Conservation (phyloP, 2,113 vertebrate species). For the Manacus vitellinus region DNA sequence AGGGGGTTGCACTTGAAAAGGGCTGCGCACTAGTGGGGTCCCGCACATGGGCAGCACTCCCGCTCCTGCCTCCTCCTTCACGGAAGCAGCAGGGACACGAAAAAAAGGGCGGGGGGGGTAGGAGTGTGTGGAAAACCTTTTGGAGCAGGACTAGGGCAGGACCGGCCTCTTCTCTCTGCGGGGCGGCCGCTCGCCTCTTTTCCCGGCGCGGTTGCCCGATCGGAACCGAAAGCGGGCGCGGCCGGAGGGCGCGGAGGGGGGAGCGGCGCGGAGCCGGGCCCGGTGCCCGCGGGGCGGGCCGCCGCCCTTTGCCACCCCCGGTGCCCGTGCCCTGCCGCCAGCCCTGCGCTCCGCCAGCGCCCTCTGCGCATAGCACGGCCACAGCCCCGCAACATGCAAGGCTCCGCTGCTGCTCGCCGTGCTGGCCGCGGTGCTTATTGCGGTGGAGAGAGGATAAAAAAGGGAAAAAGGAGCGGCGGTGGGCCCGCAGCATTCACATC, state of each 20-base stretch:
- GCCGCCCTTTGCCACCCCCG: neutral
- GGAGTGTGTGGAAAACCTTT: neutral
- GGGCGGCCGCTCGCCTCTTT: accelerated
- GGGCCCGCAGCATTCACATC: accelerated
- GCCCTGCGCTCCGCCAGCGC: neutral
- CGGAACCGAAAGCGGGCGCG: neutral
- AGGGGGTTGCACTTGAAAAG: neutral
- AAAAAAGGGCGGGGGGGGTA: no score
- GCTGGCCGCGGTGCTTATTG: constrained; percentile 47
- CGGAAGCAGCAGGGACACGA: neutral
- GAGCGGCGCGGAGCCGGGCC: accelerated
- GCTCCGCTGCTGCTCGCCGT: constrained; percentile 2
- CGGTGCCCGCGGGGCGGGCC: neutral
- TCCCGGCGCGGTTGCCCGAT: accelerated
- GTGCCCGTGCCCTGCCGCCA: neutral
- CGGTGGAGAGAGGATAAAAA: constrained; percentile 50
- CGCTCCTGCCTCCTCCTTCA: neutral
- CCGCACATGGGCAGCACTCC: accelerated
- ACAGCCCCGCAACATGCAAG: constrained; percentile 35
- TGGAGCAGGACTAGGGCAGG: neutral
- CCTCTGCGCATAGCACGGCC: neutral
- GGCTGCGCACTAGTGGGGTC: neutral
- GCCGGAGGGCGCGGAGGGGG: neutral
- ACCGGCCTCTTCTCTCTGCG: neutral
- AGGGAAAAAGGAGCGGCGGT: neutral